Conservation (phyloP, 2,888 invertebrate genomes). For the Acrobasis suavella region DNA sequence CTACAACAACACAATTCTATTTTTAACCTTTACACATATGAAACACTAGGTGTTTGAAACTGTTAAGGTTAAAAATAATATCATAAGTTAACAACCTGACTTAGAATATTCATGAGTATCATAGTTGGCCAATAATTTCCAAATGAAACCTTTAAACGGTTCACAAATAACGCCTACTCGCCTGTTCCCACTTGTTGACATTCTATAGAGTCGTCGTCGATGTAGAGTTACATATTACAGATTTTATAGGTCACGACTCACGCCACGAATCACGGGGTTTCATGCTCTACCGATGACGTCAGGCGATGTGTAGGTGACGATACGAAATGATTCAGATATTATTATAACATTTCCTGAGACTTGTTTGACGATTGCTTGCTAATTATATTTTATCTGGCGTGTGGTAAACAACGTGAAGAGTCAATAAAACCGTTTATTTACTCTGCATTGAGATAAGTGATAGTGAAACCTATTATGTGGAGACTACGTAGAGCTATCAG, state of each 20-base stretch:
- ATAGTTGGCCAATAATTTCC: not conserved
- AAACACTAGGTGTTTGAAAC: too few relatives aligned
- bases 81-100: not conserved
- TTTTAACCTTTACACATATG: too few relatives aligned
- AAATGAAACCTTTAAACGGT: slow-evolving; percentile 10
- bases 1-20: too few relatives aligned
- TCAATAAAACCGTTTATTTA: slow-evolving; percentile 4
- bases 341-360: not conserved
- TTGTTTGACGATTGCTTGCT: not conserved
- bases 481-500: slow-evolving; percentile 3
- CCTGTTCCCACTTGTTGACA: slow-evolving; percentile 16
- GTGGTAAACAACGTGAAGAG: slow-evolving; percentile 1
- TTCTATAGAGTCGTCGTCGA: slow-evolving; percentile 3
- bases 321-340: not conserved
- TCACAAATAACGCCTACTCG: slow-evolving; percentile 11
- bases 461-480: not conserved
- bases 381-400: not conserved
- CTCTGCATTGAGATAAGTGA: slow-evolving; percentile 7
- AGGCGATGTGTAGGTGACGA: not conserved
- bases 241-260: slow-evolving; percentile 17
- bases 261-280: slow-evolving; percentile 7
- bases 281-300: slow-evolving; percentile 9
- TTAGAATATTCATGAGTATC: not conserved
- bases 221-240: slow-evolving; percentile 9
- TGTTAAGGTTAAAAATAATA: not conserved